A percentile compares a stretch with the other conserved stretches of the same genome.
These are phyloP conservation scores for Masnerella sp. DNA, from an alignment of 2,888 invertebrate species.

Conservation along the genomic window DNA sequence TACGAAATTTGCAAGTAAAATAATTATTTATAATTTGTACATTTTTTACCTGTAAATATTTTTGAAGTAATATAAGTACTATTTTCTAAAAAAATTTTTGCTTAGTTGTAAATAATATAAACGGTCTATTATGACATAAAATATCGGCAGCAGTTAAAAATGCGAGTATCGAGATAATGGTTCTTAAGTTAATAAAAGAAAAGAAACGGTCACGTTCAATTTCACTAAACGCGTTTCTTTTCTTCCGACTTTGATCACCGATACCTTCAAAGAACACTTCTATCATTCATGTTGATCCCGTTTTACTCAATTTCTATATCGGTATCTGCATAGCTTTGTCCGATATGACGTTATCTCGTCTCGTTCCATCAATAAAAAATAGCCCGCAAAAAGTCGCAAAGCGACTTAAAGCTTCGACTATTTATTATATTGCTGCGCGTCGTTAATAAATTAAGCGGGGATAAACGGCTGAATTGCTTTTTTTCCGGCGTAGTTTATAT, in stretches of 20 bases:
- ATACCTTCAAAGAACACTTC: constrained; percentile 67
- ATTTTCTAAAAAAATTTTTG: too few relatives aligned
- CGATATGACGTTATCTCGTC: constrained; percentile 49
- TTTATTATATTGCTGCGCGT: constrained; percentile 2
- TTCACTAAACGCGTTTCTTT: constrained; percentile 52
- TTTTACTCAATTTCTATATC: constrained; percentile 74
- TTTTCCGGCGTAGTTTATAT: not conserved
- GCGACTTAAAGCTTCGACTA: constrained; percentile 17
- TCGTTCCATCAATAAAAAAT: constrained; percentile 48
- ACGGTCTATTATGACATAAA: constrained; percentile 31
- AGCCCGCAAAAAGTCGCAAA: constrained; percentile 17
- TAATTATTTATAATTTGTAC: too few relatives aligned
- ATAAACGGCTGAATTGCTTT: not conserved
- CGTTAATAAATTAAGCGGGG: not conserved
- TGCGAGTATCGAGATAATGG: constrained; percentile 42
- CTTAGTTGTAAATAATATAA: too few relatives aligned
- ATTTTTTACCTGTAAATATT: too few relatives aligned
- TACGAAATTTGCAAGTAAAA: too few relatives aligned
- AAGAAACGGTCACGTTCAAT: constrained; percentile 54
- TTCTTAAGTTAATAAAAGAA: constrained; percentile 47
- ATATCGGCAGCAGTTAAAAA: constrained; percentile 27
- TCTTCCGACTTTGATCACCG: constrained; percentile 69
- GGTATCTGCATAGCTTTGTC: constrained; percentile 65
- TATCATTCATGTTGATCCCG: constrained; percentile 74
- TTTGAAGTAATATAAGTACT: too few relatives aligned